Conservation (phyloP, 2,113 vertebrate species). For the Cromileptes altivelis region DNA sequence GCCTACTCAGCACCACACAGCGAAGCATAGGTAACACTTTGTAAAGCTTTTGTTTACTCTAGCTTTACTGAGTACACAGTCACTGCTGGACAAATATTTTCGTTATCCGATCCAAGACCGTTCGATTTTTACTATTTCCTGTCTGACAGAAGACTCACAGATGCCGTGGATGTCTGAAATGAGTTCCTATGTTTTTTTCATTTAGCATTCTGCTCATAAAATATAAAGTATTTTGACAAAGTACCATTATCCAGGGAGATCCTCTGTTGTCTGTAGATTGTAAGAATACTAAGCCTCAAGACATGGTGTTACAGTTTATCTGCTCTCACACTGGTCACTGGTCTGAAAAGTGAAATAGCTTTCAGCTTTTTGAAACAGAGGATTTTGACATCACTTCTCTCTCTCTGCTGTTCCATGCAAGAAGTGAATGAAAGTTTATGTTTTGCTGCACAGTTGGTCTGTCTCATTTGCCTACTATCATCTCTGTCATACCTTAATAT, state of each 20-base stretch:
- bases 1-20: constrained; percentile 5
- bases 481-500: not conserved
- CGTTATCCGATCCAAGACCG: not conserved
- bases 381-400: not conserved
- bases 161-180: not conserved
- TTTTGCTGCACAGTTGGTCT: not conserved
- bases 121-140: not conserved
- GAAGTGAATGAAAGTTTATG: not conserved
- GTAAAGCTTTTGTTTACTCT: not conserved
- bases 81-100: not conserved
- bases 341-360: not conserved
- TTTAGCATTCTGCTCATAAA: not conserved
- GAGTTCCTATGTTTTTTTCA: not conserved
- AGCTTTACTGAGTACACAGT: not conserved
- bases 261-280: not conserved
- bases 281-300: not conserved
- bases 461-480: not conserved
- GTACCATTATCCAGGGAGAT: not conserved
- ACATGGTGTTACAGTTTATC: not conserved
- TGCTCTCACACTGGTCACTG: not conserved
- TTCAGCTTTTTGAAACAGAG: not conserved
- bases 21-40: not conserved
- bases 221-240: not conserved
- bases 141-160: not conserved
- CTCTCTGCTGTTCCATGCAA: not conserved